These are phyloP conservation scores for Mycetomoellerius zeteki DNA, from an alignment of 1,140 invertebrate species.

Conservation along the genomic window DNA sequence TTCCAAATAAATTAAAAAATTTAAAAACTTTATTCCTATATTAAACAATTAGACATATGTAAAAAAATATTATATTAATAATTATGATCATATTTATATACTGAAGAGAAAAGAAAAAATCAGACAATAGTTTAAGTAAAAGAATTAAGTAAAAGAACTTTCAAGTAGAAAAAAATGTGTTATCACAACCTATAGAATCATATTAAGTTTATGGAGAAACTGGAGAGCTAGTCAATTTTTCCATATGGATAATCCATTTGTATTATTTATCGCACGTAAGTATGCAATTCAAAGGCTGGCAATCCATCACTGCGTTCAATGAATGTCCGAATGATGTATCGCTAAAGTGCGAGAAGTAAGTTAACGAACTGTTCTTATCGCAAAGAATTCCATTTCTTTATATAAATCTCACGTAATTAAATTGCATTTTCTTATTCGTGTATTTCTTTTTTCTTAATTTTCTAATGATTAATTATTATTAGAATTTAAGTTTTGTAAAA, in stretches of 20 bases:
- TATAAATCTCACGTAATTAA: background rate
- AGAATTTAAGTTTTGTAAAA: background rate
- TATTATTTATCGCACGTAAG: slow-evolving; percentile 48
- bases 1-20: background rate
- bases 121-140: background rate
- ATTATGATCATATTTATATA: background rate
- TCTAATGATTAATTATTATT: background rate
- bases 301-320: slow-evolving; percentile 49
- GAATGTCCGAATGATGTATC: slow-evolving; percentile 51
- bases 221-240: background rate
- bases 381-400: slow-evolving; percentile 1
- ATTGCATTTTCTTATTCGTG: background rate
- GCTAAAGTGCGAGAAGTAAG: slow-evolving; percentile 4
- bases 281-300: slow-evolving; percentile 28
- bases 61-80: background rate
- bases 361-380: slow-evolving; percentile 29
- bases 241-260: slow-evolving; percentile 29
- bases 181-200: background rate
- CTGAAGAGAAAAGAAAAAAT: background rate
- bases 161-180: background rate
- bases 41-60: background rate
- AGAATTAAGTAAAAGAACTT: background rate
- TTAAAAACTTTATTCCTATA: background rate
- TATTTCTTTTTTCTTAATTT: background rate
- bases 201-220: background rate